phyloP scores from a whole-genome alignment of 2,113 vertebrate genomes.

The Serilophus lunatus region DNA sequence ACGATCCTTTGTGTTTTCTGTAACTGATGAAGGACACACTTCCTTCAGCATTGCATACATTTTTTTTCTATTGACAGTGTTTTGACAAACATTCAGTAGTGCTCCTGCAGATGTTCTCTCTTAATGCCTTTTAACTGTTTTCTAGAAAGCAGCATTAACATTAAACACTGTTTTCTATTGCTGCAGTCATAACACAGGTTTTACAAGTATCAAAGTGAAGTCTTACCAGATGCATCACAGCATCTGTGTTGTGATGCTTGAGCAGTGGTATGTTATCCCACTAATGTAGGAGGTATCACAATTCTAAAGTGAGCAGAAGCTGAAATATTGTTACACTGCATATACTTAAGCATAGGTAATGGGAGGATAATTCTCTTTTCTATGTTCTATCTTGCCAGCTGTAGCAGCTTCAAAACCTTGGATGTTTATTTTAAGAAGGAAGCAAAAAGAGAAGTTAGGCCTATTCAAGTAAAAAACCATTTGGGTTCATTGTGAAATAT shows the following conservation, averaged over 20 bases:
- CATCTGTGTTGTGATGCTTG: slow-evolving; percentile 1
- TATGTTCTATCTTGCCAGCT: background rate
- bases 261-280: background rate
- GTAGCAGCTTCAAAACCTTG: background rate
- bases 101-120: background rate
- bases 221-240: slow-evolving; percentile 25
- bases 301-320: slow-evolving; percentile 10
- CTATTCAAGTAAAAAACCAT: background rate
- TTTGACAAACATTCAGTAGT: slow-evolving; percentile 29
- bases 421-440: background rate
- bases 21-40: background rate
- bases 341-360: background rate
- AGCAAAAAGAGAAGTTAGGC: background rate
- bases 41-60: background rate
- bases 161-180: slow-evolving; percentile 10
- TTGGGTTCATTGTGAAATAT: background rate
- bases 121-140: background rate
- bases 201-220: background rate
- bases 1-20: background rate
- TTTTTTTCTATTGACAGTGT: slow-evolving; percentile 4
- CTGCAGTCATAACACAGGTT: slow-evolving; percentile 19
- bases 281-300: background rate
- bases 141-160: slow-evolving; percentile 10
- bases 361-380: background rate
- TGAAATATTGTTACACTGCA: background rate